Evolutionary conservation across 2,113 vertebrate genomes (phyloP), one percentile per base, ranked within the genome.

Genomic region (Aspiorhynchus laticeps): DNA sequence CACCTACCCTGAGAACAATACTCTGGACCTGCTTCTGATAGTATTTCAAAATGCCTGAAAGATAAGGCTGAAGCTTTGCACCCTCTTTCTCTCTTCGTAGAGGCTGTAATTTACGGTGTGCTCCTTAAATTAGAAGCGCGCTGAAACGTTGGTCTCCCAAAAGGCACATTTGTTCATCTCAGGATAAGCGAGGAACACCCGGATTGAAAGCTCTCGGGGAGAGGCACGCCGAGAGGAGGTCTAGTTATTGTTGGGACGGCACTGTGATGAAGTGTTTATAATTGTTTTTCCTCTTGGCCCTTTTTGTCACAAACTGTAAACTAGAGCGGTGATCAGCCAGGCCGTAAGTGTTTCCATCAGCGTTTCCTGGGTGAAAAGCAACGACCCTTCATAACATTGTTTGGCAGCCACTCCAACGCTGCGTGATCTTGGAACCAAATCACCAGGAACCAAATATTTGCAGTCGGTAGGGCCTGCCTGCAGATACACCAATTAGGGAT

Each of bases 1-100:
- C 79, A 85, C 84, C 78, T 86, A 83, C 78, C 76, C 83, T 81
- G 87, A 89, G 84, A 88, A 89, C 87, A 89, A 90, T 90, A 89
- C 85, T 83, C 83, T 87, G 69, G 75, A 80, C 78, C 85, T 89
- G 85, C 41, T 83, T 78, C 56, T 81, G 73, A 81, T 82, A 87
- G 83, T 90, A 80, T 88, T 89, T 87, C 84, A 80, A 89, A 83
- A 87, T 38, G 31, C 41, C 28, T 81, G 31, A 24, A 61, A 88
- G 81, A 87, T 87, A 88, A 88, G 65, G 83, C 43, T 41, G 80
- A 26, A 77, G 48, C 63, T 51, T 61, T 80, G 38, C 77, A 78
- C 43, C 41, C 46, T 84, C 33, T 56, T 63, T 61, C 31, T 83
- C 43, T n/a, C 73, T 82, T 26, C 31, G 59, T 67, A 75, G 38